Evolutionary conservation across 2,113 vertebrate species (phyloP).

Genomic region (Gambusia holbrooki): DNA sequence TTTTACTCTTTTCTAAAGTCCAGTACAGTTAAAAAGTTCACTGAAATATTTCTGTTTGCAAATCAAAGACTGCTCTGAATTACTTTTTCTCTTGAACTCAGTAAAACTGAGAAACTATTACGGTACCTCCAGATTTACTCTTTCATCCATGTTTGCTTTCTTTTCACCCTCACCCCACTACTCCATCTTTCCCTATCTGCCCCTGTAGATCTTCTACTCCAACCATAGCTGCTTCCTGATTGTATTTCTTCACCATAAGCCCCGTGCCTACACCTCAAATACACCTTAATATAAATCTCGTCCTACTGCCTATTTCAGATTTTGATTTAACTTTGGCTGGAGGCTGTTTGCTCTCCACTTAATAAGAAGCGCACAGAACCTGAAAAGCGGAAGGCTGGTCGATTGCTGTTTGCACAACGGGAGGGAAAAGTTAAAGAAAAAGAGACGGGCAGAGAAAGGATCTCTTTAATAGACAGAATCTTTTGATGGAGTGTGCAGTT

Average conservation of each 20-base stretch:
- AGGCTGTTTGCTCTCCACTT: constrained; percentile 64
- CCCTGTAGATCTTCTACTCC: constrained; percentile 44
- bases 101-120: constrained; percentile 45
- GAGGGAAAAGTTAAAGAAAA: constrained; percentile 15
- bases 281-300: constrained; percentile 18
- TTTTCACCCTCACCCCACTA: constrained; percentile 11
- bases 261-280: constrained; percentile 8
- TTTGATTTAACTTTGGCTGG: constrained; percentile 57
- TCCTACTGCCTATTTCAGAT: constrained; percentile 41
- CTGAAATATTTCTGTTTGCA: constrained; percentile 39
- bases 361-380: constrained; percentile 30
- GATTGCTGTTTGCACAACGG: constrained; percentile 64
- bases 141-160: constrained; percentile 59
- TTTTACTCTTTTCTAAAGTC: constrained; percentile 1
- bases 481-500: constrained; percentile 46
- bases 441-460: constrained; percentile 15
- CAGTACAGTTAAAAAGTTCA: constrained; percentile 34
- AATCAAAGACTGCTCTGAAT: constrained; percentile 32
- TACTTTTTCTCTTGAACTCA: constrained; percentile 54
- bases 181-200: constrained; percentile 37
- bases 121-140: constrained; percentile 43
- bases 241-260: constrained; percentile 47
- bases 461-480: constrained; percentile 53
- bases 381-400: constrained; percentile 20
- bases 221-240: constrained; percentile 56